These are phyloP conservation scores for Condylostylus longicornis DNA, from an alignment of 1,140 invertebrate genomes.

Conservation along the genomic window DNA sequence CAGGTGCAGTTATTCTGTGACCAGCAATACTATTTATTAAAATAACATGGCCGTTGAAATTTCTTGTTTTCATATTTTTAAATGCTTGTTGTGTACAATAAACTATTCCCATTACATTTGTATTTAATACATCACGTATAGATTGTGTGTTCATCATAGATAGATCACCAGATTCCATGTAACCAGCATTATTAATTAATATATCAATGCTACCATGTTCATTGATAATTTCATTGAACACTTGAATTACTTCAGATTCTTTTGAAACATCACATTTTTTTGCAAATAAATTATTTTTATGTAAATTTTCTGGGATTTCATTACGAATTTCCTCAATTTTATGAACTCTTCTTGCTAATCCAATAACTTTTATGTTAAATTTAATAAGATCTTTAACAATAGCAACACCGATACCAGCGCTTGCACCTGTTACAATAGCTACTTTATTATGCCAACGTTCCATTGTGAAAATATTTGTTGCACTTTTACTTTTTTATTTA, in stretches of 20 bases:
- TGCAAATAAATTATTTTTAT: too few relatives aligned
- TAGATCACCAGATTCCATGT: conserved; percentile 43
- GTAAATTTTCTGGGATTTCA: conserved; percentile 22
- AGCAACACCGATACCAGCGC: conserved; percentile 50
- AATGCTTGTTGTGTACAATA: conserved; percentile 41
- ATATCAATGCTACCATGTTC: too few relatives aligned
- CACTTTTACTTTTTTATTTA: too few relatives aligned
- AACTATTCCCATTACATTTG: conserved; percentile 41
- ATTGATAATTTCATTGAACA: too few relatives aligned
- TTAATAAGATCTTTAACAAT: conserved; percentile 39
- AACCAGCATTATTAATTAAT: conserved; percentile 55
- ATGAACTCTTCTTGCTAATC: conserved; percentile 46
- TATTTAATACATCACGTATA: conserved; percentile 14
- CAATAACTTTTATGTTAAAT: conserved; percentile 49
- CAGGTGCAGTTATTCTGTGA: conserved; percentile 31
- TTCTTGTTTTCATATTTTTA: conserved; percentile 39
- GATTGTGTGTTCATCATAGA: conserved; percentile 32
- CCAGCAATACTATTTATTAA: conserved; percentile 34
- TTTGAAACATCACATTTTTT: conserved; percentile 48
- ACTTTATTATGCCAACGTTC: conserved; percentile 48
- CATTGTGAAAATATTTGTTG: too few relatives aligned
- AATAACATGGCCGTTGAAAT: conserved; percentile 42
- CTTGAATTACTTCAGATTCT: too few relatives aligned
- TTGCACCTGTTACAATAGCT: conserved; percentile 58
- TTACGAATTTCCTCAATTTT: conserved; percentile 35